phyloP scores from a whole-genome alignment of 2,113 vertebrate species.

The Mesembrinibis cayennensis region DNA sequence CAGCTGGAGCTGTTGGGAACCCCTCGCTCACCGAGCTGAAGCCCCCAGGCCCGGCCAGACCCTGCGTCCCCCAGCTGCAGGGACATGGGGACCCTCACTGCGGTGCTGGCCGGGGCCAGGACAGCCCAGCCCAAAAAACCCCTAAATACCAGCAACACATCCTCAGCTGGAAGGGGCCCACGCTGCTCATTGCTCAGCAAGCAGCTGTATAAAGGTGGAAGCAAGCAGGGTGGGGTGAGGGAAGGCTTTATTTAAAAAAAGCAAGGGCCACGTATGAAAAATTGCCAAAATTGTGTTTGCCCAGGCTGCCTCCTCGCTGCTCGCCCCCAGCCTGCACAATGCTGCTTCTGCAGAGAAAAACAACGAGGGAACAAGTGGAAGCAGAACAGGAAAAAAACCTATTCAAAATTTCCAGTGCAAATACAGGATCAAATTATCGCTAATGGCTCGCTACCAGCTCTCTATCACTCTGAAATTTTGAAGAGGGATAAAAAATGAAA shows the following conservation, averaged over 20 bases:
- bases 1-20: not conserved
- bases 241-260: not conserved
- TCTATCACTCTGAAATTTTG: not conserved
- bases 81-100: accelerated
- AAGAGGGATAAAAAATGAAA: conserved; percentile 6
- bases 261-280: not conserved
- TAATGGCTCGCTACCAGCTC: not conserved
- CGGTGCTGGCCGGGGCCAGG: accelerated
- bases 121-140: not conserved
- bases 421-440: not conserved
- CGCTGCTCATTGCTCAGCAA: not conserved
- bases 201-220: not conserved
- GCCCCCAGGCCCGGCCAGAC: not conserved
- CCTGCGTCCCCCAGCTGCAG: not conserved
- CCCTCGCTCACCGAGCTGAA: accelerated
- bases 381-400: not conserved
- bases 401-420: not conserved
- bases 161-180: not conserved
- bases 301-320: not conserved
- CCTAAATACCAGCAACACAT: accelerated
- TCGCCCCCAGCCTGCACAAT: not conserved
- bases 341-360: not conserved
- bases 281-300: not conserved
- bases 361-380: not conserved
- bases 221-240: not conserved